Percentiles rank a stretch among this genome's conserved stretches.
These are phyloP conservation scores for Netelia virgata DNA, from an alignment of 2,888 invertebrate genomes.

Conservation along the genomic window DNA sequence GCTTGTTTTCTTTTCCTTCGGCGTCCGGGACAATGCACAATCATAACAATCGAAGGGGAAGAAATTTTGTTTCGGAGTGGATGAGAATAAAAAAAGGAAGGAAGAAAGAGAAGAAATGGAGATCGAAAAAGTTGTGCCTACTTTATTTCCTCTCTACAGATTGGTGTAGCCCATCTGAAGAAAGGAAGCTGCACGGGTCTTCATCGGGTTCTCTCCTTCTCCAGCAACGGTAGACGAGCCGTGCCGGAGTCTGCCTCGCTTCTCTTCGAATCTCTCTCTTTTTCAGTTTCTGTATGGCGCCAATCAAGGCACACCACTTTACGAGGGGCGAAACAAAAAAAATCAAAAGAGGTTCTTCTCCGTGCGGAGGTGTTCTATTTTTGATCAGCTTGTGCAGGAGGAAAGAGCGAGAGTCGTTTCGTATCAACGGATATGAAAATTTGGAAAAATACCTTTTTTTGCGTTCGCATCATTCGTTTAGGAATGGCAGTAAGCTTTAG, in stretches of 20 bases:
- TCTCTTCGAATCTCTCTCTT: conserved; percentile 4
- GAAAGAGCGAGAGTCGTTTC: not conserved
- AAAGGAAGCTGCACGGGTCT: conserved; percentile 48
- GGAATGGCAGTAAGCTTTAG: too few species aligned
- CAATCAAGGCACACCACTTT: conserved; percentile 60
- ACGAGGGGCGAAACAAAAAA: conserved; percentile 32
- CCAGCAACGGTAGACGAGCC: conserved; percentile 19
- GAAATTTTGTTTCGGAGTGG: conserved; percentile 40
- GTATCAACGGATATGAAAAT: not conserved
- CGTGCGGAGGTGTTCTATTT: not conserved
- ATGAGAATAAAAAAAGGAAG: conserved; percentile 15
- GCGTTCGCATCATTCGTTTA: too few species aligned
- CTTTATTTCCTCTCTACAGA: conserved; percentile 50
- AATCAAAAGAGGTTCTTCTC: not conserved
- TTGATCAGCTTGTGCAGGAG: too few species aligned
- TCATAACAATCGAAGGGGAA: conserved; percentile 56
- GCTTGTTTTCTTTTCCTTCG: conserved; percentile 42
- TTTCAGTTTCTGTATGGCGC: conserved; percentile 56
- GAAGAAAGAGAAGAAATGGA: conserved; percentile 22
- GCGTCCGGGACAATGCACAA: conserved; percentile 57
- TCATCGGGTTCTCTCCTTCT: conserved; percentile 26
- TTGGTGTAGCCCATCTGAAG: conserved; percentile 52
- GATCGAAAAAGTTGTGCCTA: conserved; percentile 30
- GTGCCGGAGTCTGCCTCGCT: conserved; percentile 28
- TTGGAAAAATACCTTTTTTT: not conserved